Conservation (phyloP, 2,113 vertebrate genomes). For the Coracopsis vasa region DNA sequence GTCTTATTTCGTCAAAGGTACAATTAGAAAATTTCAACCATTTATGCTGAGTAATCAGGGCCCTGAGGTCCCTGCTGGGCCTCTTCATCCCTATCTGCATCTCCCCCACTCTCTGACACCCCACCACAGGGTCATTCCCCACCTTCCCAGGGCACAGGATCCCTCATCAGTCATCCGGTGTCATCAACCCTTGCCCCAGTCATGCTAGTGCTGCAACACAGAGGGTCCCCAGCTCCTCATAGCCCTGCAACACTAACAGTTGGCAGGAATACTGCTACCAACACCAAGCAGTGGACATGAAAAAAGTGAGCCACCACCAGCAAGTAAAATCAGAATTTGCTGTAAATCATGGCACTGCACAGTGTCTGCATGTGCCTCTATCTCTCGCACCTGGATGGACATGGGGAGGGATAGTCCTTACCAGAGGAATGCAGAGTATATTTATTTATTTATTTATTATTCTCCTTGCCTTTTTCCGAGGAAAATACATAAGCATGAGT, state of each 20-base stretch:
- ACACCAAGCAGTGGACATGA: not conserved
- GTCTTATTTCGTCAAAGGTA: not conserved
- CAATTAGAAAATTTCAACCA: not conserved
- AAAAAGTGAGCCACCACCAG: not conserved
- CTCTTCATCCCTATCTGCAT: not conserved
- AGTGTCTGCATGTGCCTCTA: accelerated
- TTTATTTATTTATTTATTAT: not conserved
- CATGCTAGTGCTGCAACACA: accelerated
- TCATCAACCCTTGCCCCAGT: accelerated
- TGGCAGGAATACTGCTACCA: not conserved
- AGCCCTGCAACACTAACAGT: not conserved
- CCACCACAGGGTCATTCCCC: accelerated
- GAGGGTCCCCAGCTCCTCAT: not conserved
- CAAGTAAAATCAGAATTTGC: not conserved
- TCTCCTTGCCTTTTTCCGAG: not conserved
- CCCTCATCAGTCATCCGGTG: accelerated
- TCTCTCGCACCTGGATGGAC: accelerated
- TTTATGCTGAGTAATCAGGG: not conserved
- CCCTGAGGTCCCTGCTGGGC: accelerated
- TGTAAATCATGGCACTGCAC: not conserved
- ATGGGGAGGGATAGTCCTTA: accelerated
- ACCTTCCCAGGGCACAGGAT: accelerated
- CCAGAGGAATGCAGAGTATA: not conserved
- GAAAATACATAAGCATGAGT: not conserved
- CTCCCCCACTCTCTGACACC: accelerated